Evolutionary conservation across 2,888 invertebrate genomes (phyloP), one percentile per base, ranked within the genome.

Genomic region (Drosophila merina): DNA sequence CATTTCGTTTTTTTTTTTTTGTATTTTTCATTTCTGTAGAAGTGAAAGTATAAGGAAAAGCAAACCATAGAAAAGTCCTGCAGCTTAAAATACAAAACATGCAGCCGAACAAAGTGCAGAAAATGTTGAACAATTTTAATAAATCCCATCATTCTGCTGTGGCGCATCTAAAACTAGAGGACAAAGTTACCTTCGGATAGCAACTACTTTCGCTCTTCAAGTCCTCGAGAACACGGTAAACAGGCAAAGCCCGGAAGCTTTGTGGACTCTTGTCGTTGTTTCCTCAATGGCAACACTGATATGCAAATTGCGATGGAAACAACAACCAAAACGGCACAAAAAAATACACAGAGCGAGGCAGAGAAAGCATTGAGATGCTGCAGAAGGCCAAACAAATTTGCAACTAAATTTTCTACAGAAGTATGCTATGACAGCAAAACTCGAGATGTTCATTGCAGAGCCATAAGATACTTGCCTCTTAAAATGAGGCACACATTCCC

Each of bases 301-400:
- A 83, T 86, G 86, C 82, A 86, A 83, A 83, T 84, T 84, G 85
- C 60, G 62, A 51, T 62, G 63, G 36, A 12, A 49, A 48, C 42
- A 33, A 25, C 44, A 60, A 9, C 12, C n/a, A 42, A 20, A 49
- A 12, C 8, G 30, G 36, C 33, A 20, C 6, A 44, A 26, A 55
- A 47, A 67, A 26, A 57, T 38, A 28, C 25, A 51, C 25, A 26
- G 33, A 57, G 20, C 20, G 20, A 20, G 20, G 40, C 25, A 47
- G 36, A n/a, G 40, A 58, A 42, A 52, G 52, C 45, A 56, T 44
- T 47, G 25, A 31, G 44, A 38, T 14, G 38, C 30, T 14, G 56
- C 59, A 28, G 26, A 74, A 49, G 54, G 62, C 59, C 73, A 78
- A 77, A 77, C 72, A 71, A 86, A 75, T 74, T 83, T 81, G 75